Base-by-base conservation (phyloP, 2,113 vertebrate genomes). In the Donacobius atricapilla region DNA sequence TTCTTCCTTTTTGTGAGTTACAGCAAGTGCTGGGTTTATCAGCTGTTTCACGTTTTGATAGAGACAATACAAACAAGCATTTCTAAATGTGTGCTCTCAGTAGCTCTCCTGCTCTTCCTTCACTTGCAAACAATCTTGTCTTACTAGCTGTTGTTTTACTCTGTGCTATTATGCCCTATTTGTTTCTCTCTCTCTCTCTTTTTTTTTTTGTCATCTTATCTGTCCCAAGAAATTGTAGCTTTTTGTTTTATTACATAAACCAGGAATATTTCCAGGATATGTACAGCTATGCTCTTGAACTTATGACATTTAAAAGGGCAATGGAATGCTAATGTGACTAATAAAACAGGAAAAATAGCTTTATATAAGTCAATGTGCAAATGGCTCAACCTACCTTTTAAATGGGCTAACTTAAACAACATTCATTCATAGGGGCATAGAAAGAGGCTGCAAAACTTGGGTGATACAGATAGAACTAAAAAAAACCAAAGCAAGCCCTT, bases 261-360 rank as follows among this genome's bases (percentile, higher is more conserved):
- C 71, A 94, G 87, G 96, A 97, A 83, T 95, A 92, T 95, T 96
- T 96, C 65, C 45, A 91, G 82, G 88, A 48, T 89, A 83, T 18
- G 42, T 79, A 91, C 70, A 96, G 64, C 92, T 94, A 73, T 89
- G 69, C 66, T 97, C 82, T 97, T 97, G 97, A 98, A 97, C 97
- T 93, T 89, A 82, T 97, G 97, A 89, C 97, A 96, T 98, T 98
- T 97, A 98, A 97, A 97, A 98, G 97, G 94, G 91, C 93, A 97
- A 70, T 75, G 88, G 83, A 95, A 98, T 94, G 83, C 90, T 97
- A 97, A 97, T 95, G 94, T 84, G 89, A 77, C 95, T 94, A 97
- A 97, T 98, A 97, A 98, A 98, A 96, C 53, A 96, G 88, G 93
- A 94, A 96, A 97, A 95, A 94, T 54, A 72, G 51, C 89, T 96